Base-by-base conservation (phyloP, 2,113 vertebrate genomes). In the Gymnocephalus cernua region DNA sequence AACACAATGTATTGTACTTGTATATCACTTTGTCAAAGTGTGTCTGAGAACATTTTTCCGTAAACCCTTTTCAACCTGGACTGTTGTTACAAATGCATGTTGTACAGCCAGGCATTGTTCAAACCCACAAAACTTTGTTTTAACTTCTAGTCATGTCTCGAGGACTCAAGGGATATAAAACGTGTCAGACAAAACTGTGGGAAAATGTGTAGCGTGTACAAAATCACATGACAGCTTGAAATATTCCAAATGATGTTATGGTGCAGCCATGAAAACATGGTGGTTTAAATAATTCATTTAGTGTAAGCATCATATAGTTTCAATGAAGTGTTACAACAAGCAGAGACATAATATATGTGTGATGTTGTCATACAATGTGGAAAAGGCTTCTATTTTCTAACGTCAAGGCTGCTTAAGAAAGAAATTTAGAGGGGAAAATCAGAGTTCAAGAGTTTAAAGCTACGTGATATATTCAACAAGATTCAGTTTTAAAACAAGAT, bases 301-400 rank as follows among this genome's bases (percentile, higher is more conserved):
- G 47, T 56, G 51, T 58, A 74, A 74, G 58, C 41, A 32, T 75
- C 67, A 58, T 78, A 53, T 77, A 82, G 67, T 80, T 69, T 73
- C 51, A 86, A 45, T 71, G 63, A 62, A 61, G 80, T 61, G 84
- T 71, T 71, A 47, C 59, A 74, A 65, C 74, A 62, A 29, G 12
- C 44, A 23, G 41, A 76, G 68, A 76, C 38, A 12, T 66, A 70
- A 69, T 69, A 85, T 71, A 70, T 77, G 41, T n/a, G 45, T 23
- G 27, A 73, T 77, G 57, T 57, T 63, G 16, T 79, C 21, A n/a
- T 29, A 53, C 23, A 74, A 23, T 35, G 47, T 80, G 77, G 74
- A 75, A 84, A 70, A 74, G 25, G 41, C 19, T n/a, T 15, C 10
- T 73, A 19, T 83, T 81, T 67, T 79, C 45, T 27, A 27, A 63